Base-by-base conservation (phyloP, 2,797 vertebrate species). In the Argya squamiceps region DNA sequence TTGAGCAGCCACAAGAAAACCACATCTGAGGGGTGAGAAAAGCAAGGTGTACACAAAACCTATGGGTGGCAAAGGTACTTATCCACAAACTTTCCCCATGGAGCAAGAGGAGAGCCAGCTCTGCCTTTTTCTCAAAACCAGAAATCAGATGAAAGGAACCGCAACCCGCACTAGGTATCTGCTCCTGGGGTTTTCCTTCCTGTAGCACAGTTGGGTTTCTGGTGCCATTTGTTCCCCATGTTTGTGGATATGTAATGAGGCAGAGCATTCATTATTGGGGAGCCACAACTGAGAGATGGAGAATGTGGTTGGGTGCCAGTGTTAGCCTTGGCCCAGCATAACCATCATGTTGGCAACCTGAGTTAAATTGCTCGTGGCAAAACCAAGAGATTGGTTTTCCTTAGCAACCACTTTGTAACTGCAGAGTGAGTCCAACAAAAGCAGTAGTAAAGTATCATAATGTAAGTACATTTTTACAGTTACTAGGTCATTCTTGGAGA, bases 351-450 rank as follows among this genome's bases (percentile, higher is more conserved):
- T 92, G 75, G 90, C 60, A 47, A 96, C 86, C 90, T 93, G 23
- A 16, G 68, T 96, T 97, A 97, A 97, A 97, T 92, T 96, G 78
- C 91, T 95, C 65, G 37, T 95, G 94, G 96, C 83, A 84, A 97
- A 97, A 93, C 86, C 94, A 88, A 69, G 69, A 85, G 62, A 43
- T 69, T 84, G 44, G 36, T 97, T 97, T 98, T 97, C 97, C 93
- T 79, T 93, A 93, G 92, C 88, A 97, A 91, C 94, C 92, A 32
- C 92, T 96, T 92, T 91, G 92, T 97, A 97, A 97, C 97, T 97
- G 96, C 91, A 96, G 77, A 94, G 60, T 0, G 6, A 95, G 67
- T 97, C 94, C 88, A 97, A 92, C 88, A 89, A 89, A 98, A 97
- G 93, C 94, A 93, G 50, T 73, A 56, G 55, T 92, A 85, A 94